Conservation (phyloP, 2,797 vertebrate species). For the Cirrhinus molitorella region DNA sequence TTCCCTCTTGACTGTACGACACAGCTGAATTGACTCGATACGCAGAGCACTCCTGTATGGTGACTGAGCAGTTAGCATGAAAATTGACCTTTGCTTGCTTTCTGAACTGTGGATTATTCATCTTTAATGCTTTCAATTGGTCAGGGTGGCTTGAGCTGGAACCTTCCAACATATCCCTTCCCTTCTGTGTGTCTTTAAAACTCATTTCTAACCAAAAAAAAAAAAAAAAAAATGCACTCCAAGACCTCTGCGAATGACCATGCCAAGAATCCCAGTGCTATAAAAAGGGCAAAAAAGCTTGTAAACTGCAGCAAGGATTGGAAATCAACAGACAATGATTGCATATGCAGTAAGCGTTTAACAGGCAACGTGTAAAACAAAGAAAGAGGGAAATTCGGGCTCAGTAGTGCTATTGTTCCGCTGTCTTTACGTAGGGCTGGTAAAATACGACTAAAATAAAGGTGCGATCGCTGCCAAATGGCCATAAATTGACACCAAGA, state of each 20-base stretch:
- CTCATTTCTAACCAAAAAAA: slow-evolving; percentile 50
- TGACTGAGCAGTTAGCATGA: slow-evolving; percentile 76
- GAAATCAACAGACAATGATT: slow-evolving; percentile 64
- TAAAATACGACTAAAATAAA: slow-evolving; percentile 44
- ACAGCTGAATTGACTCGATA: slow-evolving; percentile 72
- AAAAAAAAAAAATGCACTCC: slow-evolving; percentile 49
- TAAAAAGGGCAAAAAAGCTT: slow-evolving; percentile 50
- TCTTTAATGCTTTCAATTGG: slow-evolving; percentile 73
- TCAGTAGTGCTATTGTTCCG: slow-evolving; percentile 40
- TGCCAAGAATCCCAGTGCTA: slow-evolving; percentile 50
- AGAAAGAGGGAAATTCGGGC: slow-evolving; percentile 57
- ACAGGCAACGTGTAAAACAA: slow-evolving; percentile 58
- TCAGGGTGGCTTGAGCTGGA: slow-evolving; percentile 67
- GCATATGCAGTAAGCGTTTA: slow-evolving; percentile 62
- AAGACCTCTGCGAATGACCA: slow-evolving; percentile 52
- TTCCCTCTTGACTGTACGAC: slow-evolving; percentile 65
- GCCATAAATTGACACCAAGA: slow-evolving; percentile 52
- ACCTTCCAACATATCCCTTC: slow-evolving; percentile 59
- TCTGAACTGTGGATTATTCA: slow-evolving; percentile 78
- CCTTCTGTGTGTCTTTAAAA: slow-evolving; percentile 53
- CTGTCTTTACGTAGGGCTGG: slow-evolving; percentile 27
- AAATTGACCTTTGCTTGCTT: slow-evolving; percentile 81
- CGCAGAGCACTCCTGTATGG: slow-evolving; percentile 66
- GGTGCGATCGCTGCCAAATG: slow-evolving; percentile 21
- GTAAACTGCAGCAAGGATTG: slow-evolving; percentile 60